These are phyloP conservation scores for Paramormyrops hopkinsi DNA, from an alignment of 2,797 vertebrate genomes.

Conservation along the genomic window DNA sequence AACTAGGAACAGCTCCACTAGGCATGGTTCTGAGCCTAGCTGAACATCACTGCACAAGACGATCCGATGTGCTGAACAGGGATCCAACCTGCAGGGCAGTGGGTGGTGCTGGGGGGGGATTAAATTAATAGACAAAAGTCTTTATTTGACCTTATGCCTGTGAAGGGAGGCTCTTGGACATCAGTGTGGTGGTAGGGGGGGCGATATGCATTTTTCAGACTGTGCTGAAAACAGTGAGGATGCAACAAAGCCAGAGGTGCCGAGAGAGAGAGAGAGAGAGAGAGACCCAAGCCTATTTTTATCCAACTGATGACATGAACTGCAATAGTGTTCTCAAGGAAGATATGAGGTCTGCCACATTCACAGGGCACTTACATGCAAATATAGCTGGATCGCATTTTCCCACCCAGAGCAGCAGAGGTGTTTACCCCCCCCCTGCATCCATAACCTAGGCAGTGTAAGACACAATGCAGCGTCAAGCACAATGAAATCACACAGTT, in stretches of 20 bases:
- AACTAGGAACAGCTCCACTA: constrained; percentile 16
- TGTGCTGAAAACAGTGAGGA: not conserved
- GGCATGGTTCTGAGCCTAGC: not conserved
- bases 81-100: not conserved
- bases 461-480: not conserved
- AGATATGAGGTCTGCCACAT: not conserved
- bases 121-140: not conserved
- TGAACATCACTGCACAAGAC: not conserved
- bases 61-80: not conserved
- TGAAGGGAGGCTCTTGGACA: not conserved
- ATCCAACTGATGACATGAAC: not conserved
- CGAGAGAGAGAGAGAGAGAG: not conserved
- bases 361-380: not conserved
- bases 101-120: not conserved
- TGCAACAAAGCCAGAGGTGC: not conserved
- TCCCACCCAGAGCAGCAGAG: not conserved
- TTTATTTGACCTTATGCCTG: not conserved
- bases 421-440: not conserved
- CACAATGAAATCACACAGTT: not conserved
- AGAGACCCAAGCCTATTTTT: constrained; percentile 4
- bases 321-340: not conserved
- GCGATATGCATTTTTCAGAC: not conserved
- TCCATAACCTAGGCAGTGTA: not conserved
- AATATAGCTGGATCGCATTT: not conserved
- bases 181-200: not conserved